A percentile compares a stretch with the other conserved stretches of the same genome.
Conservation (phyloP, 2,797 vertebrate species). For the Scomberomorus guttatus region DNA sequence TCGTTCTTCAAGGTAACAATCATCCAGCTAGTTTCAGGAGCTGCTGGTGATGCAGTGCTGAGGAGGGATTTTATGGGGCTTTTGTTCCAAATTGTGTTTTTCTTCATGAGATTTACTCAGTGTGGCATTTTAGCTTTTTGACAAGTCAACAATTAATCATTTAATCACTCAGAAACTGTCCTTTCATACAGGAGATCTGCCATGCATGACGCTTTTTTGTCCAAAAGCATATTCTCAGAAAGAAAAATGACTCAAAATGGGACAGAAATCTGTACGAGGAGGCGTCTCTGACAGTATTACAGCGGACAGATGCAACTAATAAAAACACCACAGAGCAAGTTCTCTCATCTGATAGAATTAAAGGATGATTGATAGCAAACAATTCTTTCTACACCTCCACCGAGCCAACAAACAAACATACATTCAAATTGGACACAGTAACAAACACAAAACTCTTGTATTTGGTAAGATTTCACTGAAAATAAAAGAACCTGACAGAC, state of each 20-base stretch:
- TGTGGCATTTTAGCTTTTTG: background rate
- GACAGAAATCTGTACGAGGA: too few relatives aligned
- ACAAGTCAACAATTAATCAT: background rate
- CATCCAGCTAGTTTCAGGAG: background rate
- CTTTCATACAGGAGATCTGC: background rate
- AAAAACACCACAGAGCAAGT: background rate
- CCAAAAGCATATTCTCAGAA: background rate
- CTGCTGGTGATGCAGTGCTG: background rate
- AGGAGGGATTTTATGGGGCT: too few relatives aligned
- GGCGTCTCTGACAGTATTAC: background rate
- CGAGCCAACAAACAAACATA: conserved; percentile 4
- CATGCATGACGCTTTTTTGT: background rate
- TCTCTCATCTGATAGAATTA: background rate
- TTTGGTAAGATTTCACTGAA: conserved; percentile 10
- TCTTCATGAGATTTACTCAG: background rate
- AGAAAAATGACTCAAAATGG: background rate
- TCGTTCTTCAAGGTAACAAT: background rate
- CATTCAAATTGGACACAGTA: conserved; percentile 27
- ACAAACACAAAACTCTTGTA: conserved; percentile 10
- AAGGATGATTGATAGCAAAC: background rate
- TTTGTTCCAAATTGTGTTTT: background rate
- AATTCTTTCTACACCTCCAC: background rate
- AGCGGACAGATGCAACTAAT: background rate
- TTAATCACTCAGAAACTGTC: background rate
- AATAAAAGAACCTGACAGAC: too few relatives aligned